Conservation (phyloP, 2,888 invertebrate genomes). For the Melipona bicolor region DNA sequence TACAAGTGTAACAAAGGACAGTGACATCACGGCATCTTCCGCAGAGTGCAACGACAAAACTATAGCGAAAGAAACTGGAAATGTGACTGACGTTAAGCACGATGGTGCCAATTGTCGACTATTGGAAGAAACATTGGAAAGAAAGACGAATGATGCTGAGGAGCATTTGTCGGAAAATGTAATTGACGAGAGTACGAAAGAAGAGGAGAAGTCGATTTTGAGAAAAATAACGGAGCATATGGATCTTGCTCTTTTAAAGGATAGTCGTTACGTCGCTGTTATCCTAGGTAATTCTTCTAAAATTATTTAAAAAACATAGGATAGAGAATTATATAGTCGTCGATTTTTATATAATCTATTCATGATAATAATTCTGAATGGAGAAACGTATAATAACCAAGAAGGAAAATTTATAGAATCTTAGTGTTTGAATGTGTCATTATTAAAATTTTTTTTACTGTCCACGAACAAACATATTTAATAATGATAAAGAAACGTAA, state of each 20-base stretch:
- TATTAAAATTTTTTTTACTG: no score
- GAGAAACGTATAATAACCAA: no score
- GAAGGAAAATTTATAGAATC: no score
- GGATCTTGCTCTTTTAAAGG: conserved; percentile 67
- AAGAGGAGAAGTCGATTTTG: conserved; percentile 18
- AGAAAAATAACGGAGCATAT: conserved; percentile 51
- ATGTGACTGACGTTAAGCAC: conserved; percentile 17
- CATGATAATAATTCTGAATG: no score
- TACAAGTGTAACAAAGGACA: conserved; percentile 36
- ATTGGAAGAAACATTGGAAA: conserved; percentile 5
- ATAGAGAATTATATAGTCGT: no score
- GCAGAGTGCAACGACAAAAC: conserved; percentile 22
- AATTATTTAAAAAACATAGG: not conserved
- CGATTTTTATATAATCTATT: no score
- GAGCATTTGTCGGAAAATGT: not conserved
- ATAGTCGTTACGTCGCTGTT: conserved; percentile 64
- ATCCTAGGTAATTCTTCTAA: conserved; percentile 62
- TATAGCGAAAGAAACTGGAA: not conserved
- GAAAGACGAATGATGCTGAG: not conserved
- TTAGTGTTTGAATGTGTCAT: no score
- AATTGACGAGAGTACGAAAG: not conserved
- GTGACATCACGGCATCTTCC: conserved; percentile 44
- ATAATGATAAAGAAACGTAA: no score
- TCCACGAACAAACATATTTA: no score
- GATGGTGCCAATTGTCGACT: conserved; percentile 21